phyloP scores from a whole-genome alignment of 2,888 invertebrate genomes.

The Scelioninae gen. 1 region DNA sequence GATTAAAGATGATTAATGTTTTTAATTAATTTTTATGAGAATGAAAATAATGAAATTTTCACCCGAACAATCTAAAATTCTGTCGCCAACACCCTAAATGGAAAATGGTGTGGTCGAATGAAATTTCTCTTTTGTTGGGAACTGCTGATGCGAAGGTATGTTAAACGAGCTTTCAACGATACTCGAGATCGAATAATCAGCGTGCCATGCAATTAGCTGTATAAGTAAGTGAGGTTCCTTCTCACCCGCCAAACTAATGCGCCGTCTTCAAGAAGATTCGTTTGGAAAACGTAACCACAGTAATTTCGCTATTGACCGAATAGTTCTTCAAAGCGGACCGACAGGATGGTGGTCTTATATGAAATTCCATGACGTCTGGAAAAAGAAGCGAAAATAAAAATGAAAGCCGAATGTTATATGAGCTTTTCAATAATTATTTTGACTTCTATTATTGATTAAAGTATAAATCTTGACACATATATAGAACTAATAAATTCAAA shows the following conservation, averaged over 20 bases:
- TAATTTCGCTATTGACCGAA: constrained; percentile 72
- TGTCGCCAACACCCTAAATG: constrained; percentile 7
- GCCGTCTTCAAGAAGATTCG: constrained; percentile 32
- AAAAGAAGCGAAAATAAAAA: no score
- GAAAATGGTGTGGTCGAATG: constrained; percentile 21
- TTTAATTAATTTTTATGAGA: background rate
- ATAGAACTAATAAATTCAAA: no score
- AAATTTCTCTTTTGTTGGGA: constrained; percentile 51
- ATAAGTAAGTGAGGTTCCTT: constrained; percentile 57
- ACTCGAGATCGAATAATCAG: constrained; percentile 57
- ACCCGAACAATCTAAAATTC: constrained; percentile 6
- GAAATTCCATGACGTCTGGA: constrained; percentile 71
- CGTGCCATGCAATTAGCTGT: constrained; percentile 56
- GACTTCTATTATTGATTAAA: no score
- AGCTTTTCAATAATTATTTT: no score
- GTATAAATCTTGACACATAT: no score
- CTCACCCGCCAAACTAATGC: constrained; percentile 17
- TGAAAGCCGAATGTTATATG: no score
- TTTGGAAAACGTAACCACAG: constrained; percentile 56
- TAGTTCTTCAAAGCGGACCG: constrained; percentile 66
- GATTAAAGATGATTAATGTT: background rate
- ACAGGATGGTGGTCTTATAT: constrained; percentile 67
- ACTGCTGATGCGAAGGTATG: constrained; percentile 46
- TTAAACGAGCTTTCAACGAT: constrained; percentile 55
- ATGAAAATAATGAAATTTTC: constrained; percentile 29